These are phyloP conservation scores for Taenioides sp. DNA, from an alignment of 2,797 vertebrate genomes.

Conservation along the genomic window DNA sequence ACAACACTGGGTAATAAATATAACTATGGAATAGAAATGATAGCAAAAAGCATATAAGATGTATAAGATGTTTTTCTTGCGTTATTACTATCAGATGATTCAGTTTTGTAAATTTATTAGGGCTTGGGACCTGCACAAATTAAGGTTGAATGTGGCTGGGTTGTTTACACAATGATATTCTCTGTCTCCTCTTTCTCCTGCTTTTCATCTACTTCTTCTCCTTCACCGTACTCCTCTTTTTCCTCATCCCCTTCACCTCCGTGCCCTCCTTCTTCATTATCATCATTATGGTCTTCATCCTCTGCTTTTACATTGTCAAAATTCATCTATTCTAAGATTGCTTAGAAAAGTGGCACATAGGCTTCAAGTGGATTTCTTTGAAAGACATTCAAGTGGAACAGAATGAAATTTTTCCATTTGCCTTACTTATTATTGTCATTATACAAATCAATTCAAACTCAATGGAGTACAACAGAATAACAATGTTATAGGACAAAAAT, in stretches of 20 bases:
- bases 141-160: too few species aligned
- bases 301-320: neutral
- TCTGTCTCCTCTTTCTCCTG: conserved; percentile 15
- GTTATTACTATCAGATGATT: too few species aligned
- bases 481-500: neutral
- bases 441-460: neutral
- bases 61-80: too few species aligned
- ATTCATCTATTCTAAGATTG: neutral
- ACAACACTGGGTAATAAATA: too few species aligned
- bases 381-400: neutral
- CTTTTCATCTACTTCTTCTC: conserved; percentile 23
- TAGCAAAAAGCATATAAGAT: too few species aligned
- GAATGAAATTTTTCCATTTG: neutral
- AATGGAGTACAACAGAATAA: neutral
- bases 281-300: neutral
- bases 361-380: neutral
- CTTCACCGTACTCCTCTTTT: conserved; percentile 28
- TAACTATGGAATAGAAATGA: too few species aligned
- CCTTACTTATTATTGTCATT: neutral
- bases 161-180: neutral
- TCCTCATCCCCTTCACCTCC: conserved; percentile 37
- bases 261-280: neutral
- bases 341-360: neutral
- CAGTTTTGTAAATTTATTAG: too few species aligned
- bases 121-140: too few species aligned